phyloP scores from a whole-genome alignment of 2,113 vertebrate species.

The Archilochus colubris region DNA sequence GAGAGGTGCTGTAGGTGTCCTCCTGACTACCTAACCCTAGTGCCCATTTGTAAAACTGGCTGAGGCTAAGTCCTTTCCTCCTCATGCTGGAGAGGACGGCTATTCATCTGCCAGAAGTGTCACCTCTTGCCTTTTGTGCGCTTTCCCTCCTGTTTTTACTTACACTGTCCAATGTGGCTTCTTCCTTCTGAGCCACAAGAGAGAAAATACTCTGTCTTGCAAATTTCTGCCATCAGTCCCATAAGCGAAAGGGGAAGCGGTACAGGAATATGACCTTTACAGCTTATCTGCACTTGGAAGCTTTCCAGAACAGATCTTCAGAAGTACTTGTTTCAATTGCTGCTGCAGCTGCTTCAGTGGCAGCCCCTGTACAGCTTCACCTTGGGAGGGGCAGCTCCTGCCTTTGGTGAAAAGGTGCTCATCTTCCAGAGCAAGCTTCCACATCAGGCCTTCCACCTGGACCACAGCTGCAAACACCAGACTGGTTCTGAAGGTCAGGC shows the following conservation, averaged over 20 bases:
- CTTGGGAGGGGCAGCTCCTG: neutral
- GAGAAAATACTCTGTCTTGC: neutral
- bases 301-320: neutral
- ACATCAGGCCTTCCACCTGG: neutral
- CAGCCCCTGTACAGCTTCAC: fast-evolving
- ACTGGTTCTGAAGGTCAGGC: neutral
- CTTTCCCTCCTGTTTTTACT: neutral
- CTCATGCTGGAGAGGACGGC: neutral
- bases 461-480: neutral
- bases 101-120: neutral
- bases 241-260: neutral
- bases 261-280: neutral
- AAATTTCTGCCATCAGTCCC: neutral
- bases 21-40: neutral
- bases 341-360: neutral
- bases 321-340: neutral
- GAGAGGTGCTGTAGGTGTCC: neutral
- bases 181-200: neutral
- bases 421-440: neutral
- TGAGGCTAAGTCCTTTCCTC: neutral
- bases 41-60: neutral
- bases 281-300: neutral
- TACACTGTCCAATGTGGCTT: neutral
- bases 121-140: neutral
- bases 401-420: neutral